Conservation (phyloP, 2,113 vertebrate species). For the Leptosomus discolor region DNA sequence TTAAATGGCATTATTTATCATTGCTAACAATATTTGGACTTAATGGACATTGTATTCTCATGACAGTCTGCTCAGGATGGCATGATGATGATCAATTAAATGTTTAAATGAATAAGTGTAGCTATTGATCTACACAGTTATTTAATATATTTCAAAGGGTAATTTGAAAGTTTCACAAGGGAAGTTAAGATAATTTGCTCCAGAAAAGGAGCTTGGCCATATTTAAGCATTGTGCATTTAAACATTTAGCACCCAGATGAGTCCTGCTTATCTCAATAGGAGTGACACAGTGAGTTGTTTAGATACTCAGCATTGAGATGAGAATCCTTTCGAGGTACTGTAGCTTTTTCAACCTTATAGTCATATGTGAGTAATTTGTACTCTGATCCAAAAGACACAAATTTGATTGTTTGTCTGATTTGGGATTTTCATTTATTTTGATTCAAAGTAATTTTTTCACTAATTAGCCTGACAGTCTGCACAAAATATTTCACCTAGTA, state of each 20-base stretch:
- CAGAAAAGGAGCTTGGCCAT: not conserved
- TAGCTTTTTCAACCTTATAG: not conserved
- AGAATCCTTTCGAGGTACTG: not conserved
- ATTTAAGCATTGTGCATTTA: not conserved
- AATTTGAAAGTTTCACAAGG: not conserved
- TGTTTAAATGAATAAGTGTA: not conserved
- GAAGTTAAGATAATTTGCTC: not conserved
- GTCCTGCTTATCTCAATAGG: not conserved
- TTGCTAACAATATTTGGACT: slow-evolving; percentile 7
- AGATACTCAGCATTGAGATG: not conserved
- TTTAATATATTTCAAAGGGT: not conserved
- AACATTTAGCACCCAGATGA: not conserved
- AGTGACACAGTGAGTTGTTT: not conserved
- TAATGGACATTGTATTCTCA: slow-evolving; percentile 7
- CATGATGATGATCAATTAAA: slow-evolving; percentile 9
- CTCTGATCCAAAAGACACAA: not conserved
- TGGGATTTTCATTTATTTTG: not conserved
- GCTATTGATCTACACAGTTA: not conserved
- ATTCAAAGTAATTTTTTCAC: not conserved
- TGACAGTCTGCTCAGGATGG: not conserved
- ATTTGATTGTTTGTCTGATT: not conserved
- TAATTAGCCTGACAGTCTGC: not conserved
- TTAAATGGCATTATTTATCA: slow-evolving; percentile 39
- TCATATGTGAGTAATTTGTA: not conserved
- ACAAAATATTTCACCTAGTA: not conserved